phyloP scores from a whole-genome alignment of 2,797 vertebrate species.

The Adelosebastes latens region DNA sequence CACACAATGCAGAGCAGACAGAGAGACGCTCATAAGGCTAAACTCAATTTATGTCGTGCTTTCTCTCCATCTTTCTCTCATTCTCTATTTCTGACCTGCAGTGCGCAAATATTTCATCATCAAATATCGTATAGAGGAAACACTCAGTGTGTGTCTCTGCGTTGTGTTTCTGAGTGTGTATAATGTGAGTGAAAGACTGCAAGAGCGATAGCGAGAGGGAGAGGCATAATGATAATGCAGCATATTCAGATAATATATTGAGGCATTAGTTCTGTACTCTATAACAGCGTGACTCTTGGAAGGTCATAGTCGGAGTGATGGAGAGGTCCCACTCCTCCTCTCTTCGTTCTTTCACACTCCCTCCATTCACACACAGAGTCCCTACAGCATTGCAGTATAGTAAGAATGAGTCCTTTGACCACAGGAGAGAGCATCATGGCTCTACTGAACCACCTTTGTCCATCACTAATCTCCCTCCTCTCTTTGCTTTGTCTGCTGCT shows the following conservation, averaged over 20 bases:
- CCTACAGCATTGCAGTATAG: slow-evolving; percentile 43
- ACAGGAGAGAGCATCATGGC: background rate
- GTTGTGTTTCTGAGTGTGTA: slow-evolving; percentile 14
- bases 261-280: slow-evolving; percentile 75
- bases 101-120: slow-evolving; percentile 39
- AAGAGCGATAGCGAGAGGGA: slow-evolving; percentile 34
- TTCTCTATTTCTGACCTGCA: slow-evolving; percentile 36
- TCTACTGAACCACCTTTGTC: slow-evolving; percentile 37
- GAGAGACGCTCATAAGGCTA: background rate
- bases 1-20: slow-evolving; percentile 6
- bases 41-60: background rate
- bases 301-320: slow-evolving; percentile 74
- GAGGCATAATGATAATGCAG: slow-evolving; percentile 71
- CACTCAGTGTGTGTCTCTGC: background rate
- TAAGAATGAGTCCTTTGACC: slow-evolving; percentile 38
- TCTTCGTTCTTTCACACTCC: slow-evolving; percentile 48
- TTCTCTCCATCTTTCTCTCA: slow-evolving; percentile 12
- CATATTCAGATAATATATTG: slow-evolving; percentile 73
- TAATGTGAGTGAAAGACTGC: slow-evolving; percentile 37
- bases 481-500: background rate
- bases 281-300: slow-evolving; percentile 72
- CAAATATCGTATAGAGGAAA: slow-evolving; percentile 13
- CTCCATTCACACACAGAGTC: slow-evolving; percentile 40
- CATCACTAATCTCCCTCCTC: slow-evolving; percentile 18
- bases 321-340: slow-evolving; percentile 71